Evolutionary conservation across 2,113 vertebrate species (phyloP).

Genomic region (Leucopsar rothschildi): DNA sequence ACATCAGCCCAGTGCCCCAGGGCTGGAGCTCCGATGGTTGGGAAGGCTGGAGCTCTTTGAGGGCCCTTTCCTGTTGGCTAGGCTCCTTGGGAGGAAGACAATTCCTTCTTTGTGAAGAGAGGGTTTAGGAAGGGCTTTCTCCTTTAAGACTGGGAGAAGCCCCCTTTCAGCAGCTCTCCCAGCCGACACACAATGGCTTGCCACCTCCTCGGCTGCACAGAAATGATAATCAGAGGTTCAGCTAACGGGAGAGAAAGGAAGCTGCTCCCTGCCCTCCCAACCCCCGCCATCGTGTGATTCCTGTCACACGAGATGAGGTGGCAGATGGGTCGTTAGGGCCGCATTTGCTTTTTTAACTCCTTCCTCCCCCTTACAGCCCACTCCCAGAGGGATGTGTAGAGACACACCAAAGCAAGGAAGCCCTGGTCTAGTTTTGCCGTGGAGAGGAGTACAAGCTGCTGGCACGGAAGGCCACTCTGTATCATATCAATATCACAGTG

Average conservation of each 20-base stretch:
- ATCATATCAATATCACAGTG: neutral
- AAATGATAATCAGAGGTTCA: slow-evolving; percentile 62
- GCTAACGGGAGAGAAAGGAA: slow-evolving; percentile 42
- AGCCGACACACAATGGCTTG: slow-evolving; percentile 40
- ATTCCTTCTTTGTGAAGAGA: neutral
- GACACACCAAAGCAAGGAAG: neutral
- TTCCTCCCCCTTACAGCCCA: neutral
- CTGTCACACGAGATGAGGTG: slow-evolving; percentile 40
- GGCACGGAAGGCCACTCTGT: neutral
- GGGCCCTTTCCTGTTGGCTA: neutral
- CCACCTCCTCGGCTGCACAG: slow-evolving; percentile 40
- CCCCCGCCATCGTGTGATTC: neutral
- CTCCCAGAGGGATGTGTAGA: neutral
- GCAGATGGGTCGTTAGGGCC: slow-evolving; percentile 35
- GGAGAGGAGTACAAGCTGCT: neutral
- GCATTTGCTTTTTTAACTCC: slow-evolving; percentile 30
- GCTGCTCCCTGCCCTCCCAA: slow-evolving; percentile 18
- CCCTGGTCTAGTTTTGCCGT: neutral
- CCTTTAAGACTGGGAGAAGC: slow-evolving; percentile 50
- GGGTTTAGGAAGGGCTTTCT: neutral
- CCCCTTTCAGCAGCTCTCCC: slow-evolving; percentile 34
- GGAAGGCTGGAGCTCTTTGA: neutral
- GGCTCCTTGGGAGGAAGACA: neutral
- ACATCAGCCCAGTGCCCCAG: neutral
- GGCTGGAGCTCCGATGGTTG: neutral